Percentiles rank a stretch among this genome's conserved stretches.
Evolutionary conservation across 2,113 vertebrate genomes (phyloP).

Genomic region (Otocyon megalotis): DNA sequence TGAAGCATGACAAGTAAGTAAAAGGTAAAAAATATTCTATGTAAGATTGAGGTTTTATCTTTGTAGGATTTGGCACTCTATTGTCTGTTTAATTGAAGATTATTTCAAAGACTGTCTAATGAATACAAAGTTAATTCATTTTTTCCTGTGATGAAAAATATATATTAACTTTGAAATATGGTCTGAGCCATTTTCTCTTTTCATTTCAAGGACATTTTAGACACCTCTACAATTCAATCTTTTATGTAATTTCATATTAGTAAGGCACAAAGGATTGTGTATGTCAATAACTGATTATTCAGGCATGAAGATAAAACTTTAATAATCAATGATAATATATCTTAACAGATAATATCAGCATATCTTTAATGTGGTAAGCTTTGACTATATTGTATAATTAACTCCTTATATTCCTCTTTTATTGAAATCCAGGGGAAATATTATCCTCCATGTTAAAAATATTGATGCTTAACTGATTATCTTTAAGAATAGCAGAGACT

Average conservation of each 20-base stretch:
- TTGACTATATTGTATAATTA: constrained; percentile 60
- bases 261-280: constrained; percentile 78
- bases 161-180: constrained; percentile 74
- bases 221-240: constrained; percentile 72
- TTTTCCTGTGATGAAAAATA: constrained; percentile 74
- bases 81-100: constrained; percentile 81
- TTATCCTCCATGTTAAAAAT: constrained; percentile 46
- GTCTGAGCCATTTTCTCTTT: constrained; percentile 65
- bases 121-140: constrained; percentile 82
- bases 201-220: constrained; percentile 84
- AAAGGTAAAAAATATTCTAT: constrained; percentile 45
- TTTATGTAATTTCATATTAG: constrained; percentile 82
- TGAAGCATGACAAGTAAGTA: constrained; percentile 62
- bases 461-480: constrained; percentile 44
- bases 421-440: constrained; percentile 10
- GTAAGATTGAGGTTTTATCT: constrained; percentile 78
- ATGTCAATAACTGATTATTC: constrained; percentile 81
- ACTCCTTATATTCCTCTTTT: neutral
- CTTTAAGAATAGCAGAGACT: constrained; percentile 30
- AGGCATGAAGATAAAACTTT: constrained; percentile 75
- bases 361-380: constrained; percentile 40
- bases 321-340: constrained; percentile 72
- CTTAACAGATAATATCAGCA: constrained; percentile 61
- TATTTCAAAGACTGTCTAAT: constrained; percentile 80
- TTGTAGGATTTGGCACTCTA: constrained; percentile 68